Percentiles rank a stretch among this genome's conserved stretches.
phyloP scores from a whole-genome alignment of 2,797 vertebrate species.

The Acrocephalus scirpaceus region DNA sequence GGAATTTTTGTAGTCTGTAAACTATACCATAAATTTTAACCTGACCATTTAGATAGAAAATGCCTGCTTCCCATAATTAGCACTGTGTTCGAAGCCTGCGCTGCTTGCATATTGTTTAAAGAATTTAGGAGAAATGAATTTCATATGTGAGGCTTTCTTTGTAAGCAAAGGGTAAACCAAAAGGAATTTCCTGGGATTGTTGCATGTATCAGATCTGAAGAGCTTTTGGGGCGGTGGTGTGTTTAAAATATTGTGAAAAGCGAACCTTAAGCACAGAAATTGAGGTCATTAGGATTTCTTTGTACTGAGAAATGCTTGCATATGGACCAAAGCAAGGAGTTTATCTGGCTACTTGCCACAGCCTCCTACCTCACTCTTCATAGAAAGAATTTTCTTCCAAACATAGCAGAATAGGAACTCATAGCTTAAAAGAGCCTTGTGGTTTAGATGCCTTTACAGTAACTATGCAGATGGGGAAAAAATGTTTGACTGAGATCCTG shows the following conservation, averaged over 20 bases:
- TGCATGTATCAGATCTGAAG: slow-evolving; percentile 41
- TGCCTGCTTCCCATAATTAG: slow-evolving; percentile 21
- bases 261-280: slow-evolving; percentile 25
- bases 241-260: slow-evolving; percentile 43
- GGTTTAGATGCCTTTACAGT: slow-evolving; percentile 44
- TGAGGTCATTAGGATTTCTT: slow-evolving; percentile 49
- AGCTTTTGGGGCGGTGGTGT: not conserved
- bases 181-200: slow-evolving; percentile 68
- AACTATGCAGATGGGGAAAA: not conserved
- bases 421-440: not conserved
- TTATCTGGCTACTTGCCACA: slow-evolving; percentile 35
- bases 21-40: not conserved
- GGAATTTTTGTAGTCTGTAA: slow-evolving; percentile 47
- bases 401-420: slow-evolving; percentile 18
- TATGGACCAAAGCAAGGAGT: slow-evolving; percentile 26
- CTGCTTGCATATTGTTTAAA: slow-evolving; percentile 46
- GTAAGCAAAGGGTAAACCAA: slow-evolving; percentile 51
- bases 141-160: slow-evolving; percentile 37
- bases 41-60: slow-evolving; percentile 9
- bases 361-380: slow-evolving; percentile 19
- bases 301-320: slow-evolving; percentile 29
- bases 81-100: not conserved
- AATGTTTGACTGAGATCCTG: not conserved
- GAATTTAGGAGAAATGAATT: slow-evolving; percentile 48
- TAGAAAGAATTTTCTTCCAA: slow-evolving; percentile 46